phyloP scores from a whole-genome alignment of 2,888 invertebrate species.

The Caenorhabditis auriculariae region DNA sequence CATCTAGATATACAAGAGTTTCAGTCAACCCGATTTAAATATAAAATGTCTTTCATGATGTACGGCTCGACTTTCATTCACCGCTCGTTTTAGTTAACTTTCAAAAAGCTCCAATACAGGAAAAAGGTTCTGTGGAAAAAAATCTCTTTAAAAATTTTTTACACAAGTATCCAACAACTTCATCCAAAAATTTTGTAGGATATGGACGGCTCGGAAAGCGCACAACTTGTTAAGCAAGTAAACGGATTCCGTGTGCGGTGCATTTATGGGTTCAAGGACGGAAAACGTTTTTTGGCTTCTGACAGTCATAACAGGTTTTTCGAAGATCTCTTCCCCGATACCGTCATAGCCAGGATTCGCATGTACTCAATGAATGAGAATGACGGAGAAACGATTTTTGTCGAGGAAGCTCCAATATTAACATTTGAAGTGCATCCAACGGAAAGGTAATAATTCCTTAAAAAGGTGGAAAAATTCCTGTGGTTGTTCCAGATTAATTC shows the following conservation, averaged over 20 bases:
- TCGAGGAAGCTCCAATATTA: conserved; percentile 16
- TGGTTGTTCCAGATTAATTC: conserved; percentile 5
- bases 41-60: too few relatives aligned
- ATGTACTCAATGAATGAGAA: conserved; percentile 6
- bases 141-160: not conserved
- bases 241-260: conserved; percentile 24
- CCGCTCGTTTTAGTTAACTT: too few relatives aligned
- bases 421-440: conserved; percentile 27
- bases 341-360: conserved; percentile 10
- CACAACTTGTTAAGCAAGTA: conserved; percentile 2
- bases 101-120: too few relatives aligned
- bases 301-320: conserved; percentile 23
- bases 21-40: too few relatives aligned
- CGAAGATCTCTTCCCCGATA: not conserved
- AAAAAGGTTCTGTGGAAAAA: too few relatives aligned
- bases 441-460: conserved; percentile 5
- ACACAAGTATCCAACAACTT: conserved; percentile 3
- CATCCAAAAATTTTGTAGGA: not conserved
- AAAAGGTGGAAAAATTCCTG: not conserved
- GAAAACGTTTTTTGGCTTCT: conserved; percentile 10
- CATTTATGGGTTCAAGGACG: conserved; percentile 14
- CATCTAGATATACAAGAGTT: too few relatives aligned
- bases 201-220: too few relatives aligned
- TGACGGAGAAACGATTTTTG: conserved; percentile 10
- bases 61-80: too few relatives aligned